Percentiles rank a stretch among this genome's conserved stretches.
Conservation (phyloP, 2,888 invertebrate species). For the Acleris emargana region DNA sequence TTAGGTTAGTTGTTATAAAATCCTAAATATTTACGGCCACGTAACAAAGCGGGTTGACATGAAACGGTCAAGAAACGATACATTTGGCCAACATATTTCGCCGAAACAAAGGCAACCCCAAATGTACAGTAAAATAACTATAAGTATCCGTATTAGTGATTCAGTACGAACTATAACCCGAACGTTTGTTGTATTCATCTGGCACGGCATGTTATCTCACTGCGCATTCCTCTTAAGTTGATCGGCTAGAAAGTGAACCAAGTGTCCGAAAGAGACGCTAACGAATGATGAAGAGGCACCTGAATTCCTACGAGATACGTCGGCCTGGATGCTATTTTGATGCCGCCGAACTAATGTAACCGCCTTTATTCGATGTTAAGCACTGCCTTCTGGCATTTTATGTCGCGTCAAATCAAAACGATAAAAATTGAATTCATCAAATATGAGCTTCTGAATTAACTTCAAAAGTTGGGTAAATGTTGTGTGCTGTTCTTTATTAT, state of each 20-base stretch:
- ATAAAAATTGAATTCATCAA: background rate
- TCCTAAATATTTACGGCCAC: no score
- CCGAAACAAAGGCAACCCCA: no score
- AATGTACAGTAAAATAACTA: no score
- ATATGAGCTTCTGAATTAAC: background rate
- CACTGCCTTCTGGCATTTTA: slow-evolving; percentile 1
- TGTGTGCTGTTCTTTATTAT: no score
- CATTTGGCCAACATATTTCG: no score
- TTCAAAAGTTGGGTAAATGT: no score
- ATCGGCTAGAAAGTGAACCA: slow-evolving; percentile 78
- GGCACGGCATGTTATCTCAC: slow-evolving; percentile 63
- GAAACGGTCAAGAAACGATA: no score
- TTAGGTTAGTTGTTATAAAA: no score
- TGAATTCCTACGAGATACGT: slow-evolving; percentile 58
- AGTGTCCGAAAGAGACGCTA: slow-evolving; percentile 70
- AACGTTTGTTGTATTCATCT: slow-evolving; percentile 59
- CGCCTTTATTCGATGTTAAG: slow-evolving; percentile 52
- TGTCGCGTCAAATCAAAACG: no score
- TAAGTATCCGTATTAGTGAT: background rate
- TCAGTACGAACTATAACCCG: background rate
- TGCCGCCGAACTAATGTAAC: slow-evolving; percentile 59
- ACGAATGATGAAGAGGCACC: slow-evolving; percentile 63
- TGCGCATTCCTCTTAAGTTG: slow-evolving; percentile 73
- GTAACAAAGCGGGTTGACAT: no score
- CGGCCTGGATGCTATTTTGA: slow-evolving; percentile 47